These are phyloP conservation scores for Caenorhabditis becei DNA, from an alignment of 2,888 invertebrate species.

Conservation along the genomic window DNA sequence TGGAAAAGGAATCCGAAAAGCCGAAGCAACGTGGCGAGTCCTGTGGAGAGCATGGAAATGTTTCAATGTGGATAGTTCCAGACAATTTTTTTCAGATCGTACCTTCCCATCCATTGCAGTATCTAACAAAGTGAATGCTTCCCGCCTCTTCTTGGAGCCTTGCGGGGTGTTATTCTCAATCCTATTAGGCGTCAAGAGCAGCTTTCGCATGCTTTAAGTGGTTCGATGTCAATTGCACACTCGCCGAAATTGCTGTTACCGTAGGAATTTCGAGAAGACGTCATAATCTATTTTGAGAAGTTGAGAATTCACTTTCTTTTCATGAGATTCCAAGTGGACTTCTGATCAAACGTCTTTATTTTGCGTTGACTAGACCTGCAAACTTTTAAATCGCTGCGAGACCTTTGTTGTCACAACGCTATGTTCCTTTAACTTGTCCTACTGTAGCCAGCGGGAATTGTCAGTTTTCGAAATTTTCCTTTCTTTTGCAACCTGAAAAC, in stretches of 20 bases:
- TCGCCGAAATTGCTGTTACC: constrained; percentile 46
- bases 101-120: neutral
- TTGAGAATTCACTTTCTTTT: constrained; percentile 3
- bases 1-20: neutral
- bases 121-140: neutral
- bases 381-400: too few relatives aligned
- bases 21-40: neutral
- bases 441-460: neutral
- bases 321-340: neutral
- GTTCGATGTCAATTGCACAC: constrained; percentile 60
- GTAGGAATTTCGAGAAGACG: constrained; percentile 49
- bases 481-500: neutral
- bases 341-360: neutral
- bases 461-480: constrained; percentile 2
- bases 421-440: neutral
- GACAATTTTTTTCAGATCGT: too few relatives aligned
- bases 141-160: neutral
- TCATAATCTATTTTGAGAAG: constrained; percentile 52
- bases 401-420: neutral
- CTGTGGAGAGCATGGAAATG: neutral
- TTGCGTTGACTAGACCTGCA: neutral
- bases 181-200: constrained; percentile 66
- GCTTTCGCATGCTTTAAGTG: constrained; percentile 42
- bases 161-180: constrained; percentile 32
- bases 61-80: neutral